Base-by-base conservation (phyloP, 2,113 vertebrate species). In the Rhabdomys dilectus region DNA sequence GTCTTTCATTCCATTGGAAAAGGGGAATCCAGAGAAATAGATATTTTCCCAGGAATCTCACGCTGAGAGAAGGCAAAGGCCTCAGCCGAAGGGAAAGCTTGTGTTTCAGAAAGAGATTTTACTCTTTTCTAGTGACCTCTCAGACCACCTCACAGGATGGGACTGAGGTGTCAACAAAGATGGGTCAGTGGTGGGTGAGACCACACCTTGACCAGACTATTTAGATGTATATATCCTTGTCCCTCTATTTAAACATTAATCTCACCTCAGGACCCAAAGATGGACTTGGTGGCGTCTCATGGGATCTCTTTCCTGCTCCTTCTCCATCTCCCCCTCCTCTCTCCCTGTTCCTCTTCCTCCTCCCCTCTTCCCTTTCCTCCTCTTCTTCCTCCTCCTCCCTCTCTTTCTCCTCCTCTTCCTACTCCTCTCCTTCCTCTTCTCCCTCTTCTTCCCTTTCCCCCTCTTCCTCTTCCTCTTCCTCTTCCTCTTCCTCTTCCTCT, bases 381-480 rank as follows among this genome's bases (percentile, higher is more conserved):
- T 60, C 7, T 17, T 56, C 51, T 10, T 58, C 3, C 17, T 24
- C 0, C 19, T 21, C 24, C 2, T 21, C 58, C 22, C 58, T 6
- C 29, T 64, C 62, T 26, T 64, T 6, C 29, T 64, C 62, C 62
- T 64, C 26, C 62, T 64, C 3, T 9, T 8, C 12, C n/a, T n/a
- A n/a, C n/a, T n/a, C n/a, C 26, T 29, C 62, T 11, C 4, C 62
- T 29, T 4, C 7, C 26, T 64, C 62, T 29, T 64, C 24, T 3
- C 29, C 8, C 1, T 64, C 26, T 8, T 64, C 10, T 10, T 29
- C 1, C 26, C 11, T 10, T 1, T 9, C 24, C 2, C 58, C 9
- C 21, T 10, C 7, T 24, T 9, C 22, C 7, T 15, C 19, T 1
- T 60, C 19, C 5, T 10, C 6, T 26, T 64, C 9, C 10, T 29